Percentiles rank a stretch among this genome's conserved stretches.
These are phyloP conservation scores for Sylvicola cinctus DNA, from an alignment of 2,888 invertebrate genomes.

Conservation along the genomic window DNA sequence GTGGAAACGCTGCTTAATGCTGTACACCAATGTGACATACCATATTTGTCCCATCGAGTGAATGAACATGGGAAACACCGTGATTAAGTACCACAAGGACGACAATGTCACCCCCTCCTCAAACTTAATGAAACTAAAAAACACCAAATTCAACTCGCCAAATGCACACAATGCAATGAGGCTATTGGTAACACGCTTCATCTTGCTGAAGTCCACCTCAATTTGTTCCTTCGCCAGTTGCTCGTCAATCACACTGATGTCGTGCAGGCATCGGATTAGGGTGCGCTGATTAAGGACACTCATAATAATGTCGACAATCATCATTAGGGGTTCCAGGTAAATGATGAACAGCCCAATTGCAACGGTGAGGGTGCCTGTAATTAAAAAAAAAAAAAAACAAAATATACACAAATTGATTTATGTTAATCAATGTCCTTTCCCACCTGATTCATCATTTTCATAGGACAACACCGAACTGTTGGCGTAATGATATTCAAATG, in stretches of 20 bases:
- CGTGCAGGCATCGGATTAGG: constrained; percentile 18
- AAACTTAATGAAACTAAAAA: constrained; percentile 15
- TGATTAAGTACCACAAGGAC: constrained; percentile 17
- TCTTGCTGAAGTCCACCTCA: constrained; percentile 5
- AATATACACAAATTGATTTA: neutral
- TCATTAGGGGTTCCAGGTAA: constrained; percentile 23
- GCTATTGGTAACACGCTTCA: constrained; percentile 6
- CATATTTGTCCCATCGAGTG: constrained; percentile 23
- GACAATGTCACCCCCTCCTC: constrained; percentile 15
- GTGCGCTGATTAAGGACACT: constrained; percentile 19
- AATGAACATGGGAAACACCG: constrained; percentile 18
- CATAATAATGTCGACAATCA: constrained; percentile 20
- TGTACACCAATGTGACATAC: constrained; percentile 20
- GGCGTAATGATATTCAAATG: constrained; percentile 16
- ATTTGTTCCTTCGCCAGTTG: constrained; percentile 16
- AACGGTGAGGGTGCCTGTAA: constrained; percentile 20
- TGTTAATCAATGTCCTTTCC: too few species aligned
- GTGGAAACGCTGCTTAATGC: constrained; percentile 19
- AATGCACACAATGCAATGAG: constrained; percentile 15
- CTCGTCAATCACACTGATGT: constrained; percentile 19
- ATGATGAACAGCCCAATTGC: constrained; percentile 24
- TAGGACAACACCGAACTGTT: too few species aligned
- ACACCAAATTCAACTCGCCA: constrained; percentile 16
- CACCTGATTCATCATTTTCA: constrained; percentile 16
- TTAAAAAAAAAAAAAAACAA: neutral